Percentiles rank a stretch among this genome's conserved stretches.
Evolutionary conservation across 2,113 vertebrate genomes (phyloP).

Genomic region (Balaeniceps rex): DNA sequence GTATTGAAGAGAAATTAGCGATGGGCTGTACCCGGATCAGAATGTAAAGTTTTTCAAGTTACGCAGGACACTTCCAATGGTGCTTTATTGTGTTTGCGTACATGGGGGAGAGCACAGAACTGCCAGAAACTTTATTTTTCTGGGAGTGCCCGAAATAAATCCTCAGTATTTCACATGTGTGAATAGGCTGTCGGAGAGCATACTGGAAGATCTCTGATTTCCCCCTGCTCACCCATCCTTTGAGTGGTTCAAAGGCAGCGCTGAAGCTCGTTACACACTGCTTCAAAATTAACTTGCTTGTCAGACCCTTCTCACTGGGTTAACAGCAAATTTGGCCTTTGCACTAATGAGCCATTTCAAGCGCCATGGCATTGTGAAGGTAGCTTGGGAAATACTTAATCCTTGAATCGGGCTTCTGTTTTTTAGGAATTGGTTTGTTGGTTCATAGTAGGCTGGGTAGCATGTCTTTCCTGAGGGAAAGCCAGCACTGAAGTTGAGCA

Average conservation of each 20-base stretch:
- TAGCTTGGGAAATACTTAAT: neutral
- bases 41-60: neutral
- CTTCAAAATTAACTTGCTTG: neutral
- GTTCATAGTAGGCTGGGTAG: neutral
- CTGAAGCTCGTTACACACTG: neutral
- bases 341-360: neutral
- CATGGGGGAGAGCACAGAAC: neutral
- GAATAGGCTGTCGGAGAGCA: neutral
- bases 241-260: neutral
- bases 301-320: neutral
- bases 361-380: fast-evolving
- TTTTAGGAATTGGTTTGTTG: neutral
- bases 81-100: neutral
- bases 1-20: neutral
- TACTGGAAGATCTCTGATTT: neutral
- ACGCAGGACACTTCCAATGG: neutral
- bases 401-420: neutral
- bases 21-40: neutral
- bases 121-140: neutral
- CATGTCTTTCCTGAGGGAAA: neutral
- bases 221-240: neutral
- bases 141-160: neutral
- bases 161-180: fast-evolving
- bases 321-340: neutral
- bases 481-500: neutral